Conservation (phyloP, 2,113 vertebrate genomes). For the Microcebus lehilahytsara region DNA sequence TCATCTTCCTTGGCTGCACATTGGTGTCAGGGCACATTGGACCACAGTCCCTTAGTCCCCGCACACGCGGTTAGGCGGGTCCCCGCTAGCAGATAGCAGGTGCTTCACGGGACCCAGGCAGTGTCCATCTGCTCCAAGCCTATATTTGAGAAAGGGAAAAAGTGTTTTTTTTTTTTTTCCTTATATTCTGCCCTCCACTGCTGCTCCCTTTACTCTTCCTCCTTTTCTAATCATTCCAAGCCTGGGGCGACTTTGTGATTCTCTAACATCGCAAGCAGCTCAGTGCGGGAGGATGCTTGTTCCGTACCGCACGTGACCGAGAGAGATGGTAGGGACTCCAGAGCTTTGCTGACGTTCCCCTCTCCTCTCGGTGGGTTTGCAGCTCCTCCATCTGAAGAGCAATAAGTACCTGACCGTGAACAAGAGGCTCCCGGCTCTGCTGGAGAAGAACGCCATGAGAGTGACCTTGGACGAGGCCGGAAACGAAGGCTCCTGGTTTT, state of each 20-base stretch:
- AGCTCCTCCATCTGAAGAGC: conserved; percentile 99
- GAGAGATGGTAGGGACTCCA: background rate
- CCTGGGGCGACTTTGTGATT: background rate
- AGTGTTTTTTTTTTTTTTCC: too few species aligned
- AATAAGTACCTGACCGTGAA: conserved; percentile 99
- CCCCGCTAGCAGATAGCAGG: background rate
- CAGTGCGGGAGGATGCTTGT: background rate
- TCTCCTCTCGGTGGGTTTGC: conserved; percentile 62
- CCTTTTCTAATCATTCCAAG: background rate
- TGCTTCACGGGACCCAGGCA: background rate
- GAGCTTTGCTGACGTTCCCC: background rate
- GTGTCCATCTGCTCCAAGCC: background rate
- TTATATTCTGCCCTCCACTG: background rate
- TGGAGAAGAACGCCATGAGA: conserved; percentile 99
- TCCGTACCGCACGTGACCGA: background rate
- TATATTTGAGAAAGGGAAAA: background rate
- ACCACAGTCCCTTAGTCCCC: background rate
- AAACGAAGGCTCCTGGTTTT: conserved; percentile 99
- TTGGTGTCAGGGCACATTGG: background rate
- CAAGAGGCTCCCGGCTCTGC: conserved; percentile 95
- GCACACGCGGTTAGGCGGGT: too few species aligned
- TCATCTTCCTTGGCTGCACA: background rate
- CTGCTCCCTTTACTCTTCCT: background rate
- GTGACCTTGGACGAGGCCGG: conserved; percentile 97
- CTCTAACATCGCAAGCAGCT: background rate